Base-by-base conservation (phyloP, 1,140 invertebrate species). In the Drosophila murphyi region DNA sequence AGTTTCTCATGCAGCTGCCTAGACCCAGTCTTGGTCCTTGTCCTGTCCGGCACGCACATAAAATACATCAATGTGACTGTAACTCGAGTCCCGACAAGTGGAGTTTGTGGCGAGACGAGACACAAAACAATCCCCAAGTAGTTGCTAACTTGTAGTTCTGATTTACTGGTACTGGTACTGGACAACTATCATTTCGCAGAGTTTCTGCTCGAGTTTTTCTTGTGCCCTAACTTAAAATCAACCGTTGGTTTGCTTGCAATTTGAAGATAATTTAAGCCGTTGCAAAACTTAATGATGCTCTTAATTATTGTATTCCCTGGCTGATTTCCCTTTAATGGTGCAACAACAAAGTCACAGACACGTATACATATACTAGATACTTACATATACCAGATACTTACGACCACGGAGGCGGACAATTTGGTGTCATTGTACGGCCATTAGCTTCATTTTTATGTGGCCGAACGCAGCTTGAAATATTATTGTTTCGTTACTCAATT, bases 401-500 rank as follows among this genome's bases (percentile, higher is more conserved):
- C 31, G 31, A 43, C 31, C 8, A 8, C 31, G 32, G 31, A 60
- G 34, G 8, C 39, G 35, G 37, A 63, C 55, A 64, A 71, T 76
- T 72, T 55, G 73, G 45, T 45, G 60, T 29, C 73, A 60, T 76
- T 71, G 69, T 73, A 39, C 56, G 10, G 70, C 51, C 62, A 61
- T 76, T 72, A 67, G 61, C 69, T 68, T 72, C 55, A 68, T 72
- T 76, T 76, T 73, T 67, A 76, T 76, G 52, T 75, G 50, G 64
- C 35, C 31, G 70, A 62, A 62, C 51, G 68, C 47, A 65, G 65
- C 76, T 43, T 86, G 78, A 78, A 81, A 75, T 86, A 86, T 82
- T 86, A 86, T 82, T 82, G 82, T 82, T 86, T 87, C 82, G 87
- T 82, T 82, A 82, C 82, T 71, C 82, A 87, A 86, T 86, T 86